Base-by-base conservation (phyloP, 2,888 invertebrate species). In the Apamea crenata region DNA sequence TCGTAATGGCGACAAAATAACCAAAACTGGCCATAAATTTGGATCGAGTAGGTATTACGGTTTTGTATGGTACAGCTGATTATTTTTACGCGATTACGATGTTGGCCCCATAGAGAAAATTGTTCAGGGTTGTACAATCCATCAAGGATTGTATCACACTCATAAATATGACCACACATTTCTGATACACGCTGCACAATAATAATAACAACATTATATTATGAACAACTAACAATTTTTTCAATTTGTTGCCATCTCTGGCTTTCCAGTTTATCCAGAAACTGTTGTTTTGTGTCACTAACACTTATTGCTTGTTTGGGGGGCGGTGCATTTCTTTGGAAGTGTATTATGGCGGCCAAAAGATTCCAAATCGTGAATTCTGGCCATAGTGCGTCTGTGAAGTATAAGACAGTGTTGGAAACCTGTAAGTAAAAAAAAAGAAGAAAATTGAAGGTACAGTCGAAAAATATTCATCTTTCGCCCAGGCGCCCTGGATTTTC, bases 331-430 rank as follows among this genome's bases (percentile, higher is more conserved):
- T 95, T 89, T 82, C 97, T 97, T 95, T 99, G 99, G 95, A 98
- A 99, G 90, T 98, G 98, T 90, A 99, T 98, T 82, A 99, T 97
- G 47, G 98, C 99, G 36, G 97, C 97, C 86, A 99, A 96, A 74
- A 99, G 97, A 95, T 99, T 98, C 99, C 99, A 99, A 82, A 99
- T 97, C 67, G 98, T 98, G 92, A 99, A 99, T 93, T 99, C 99
- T 3, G 99, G 99, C 99, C 99, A 99, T 59, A 99, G 95, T 0
- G 99, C 98, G 84, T 98, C 97, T 1, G 98, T 98, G 95, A 99
- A 99, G 92, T 98, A 98, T 63, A 99, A 94, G 69, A 98, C 98
- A 14, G 99, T 98, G 91, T 98, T 97, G 61, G 98, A 97, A 82
- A 98, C 97, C 98, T 99, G 94, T 78, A 95, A 95, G 77, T 72